phyloP scores from a whole-genome alignment of 2,888 invertebrate species.

The Drosophila limbata region DNA sequence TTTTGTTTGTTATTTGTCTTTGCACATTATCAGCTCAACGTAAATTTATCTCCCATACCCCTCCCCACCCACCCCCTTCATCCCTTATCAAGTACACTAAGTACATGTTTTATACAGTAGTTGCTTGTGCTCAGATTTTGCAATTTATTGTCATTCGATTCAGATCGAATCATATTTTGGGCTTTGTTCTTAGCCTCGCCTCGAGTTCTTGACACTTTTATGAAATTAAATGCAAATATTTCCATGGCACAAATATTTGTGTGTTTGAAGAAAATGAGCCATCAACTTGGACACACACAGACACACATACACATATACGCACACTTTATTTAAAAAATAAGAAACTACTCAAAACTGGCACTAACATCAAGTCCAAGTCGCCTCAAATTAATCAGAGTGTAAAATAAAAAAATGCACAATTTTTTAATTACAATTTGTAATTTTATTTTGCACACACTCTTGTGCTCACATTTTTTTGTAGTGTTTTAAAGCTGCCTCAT shows the following conservation, averaged over 20 bases:
- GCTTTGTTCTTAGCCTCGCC: background rate
- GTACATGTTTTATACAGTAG: conserved; percentile 31
- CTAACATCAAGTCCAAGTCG: conserved; percentile 10
- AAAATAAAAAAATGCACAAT: background rate
- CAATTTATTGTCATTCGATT: conserved; percentile 38
- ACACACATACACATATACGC: conserved; percentile 6
- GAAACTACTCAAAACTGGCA: conserved; percentile 37
- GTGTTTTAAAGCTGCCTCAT: conserved; percentile 62
- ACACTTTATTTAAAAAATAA: conserved; percentile 55
- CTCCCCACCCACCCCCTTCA: background rate
- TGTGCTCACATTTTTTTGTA: conserved; percentile 24
- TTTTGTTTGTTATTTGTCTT: conserved; percentile 61
- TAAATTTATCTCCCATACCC: conserved; percentile 26
- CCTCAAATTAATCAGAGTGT: too few relatives aligned
- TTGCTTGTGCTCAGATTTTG: conserved; percentile 27
- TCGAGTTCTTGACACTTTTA: conserved; percentile 41
- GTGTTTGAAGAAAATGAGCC: conserved; percentile 49
- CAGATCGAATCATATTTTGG: conserved; percentile 20
- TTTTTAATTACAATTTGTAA: conserved; percentile 72
- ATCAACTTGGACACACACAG: conserved; percentile 14
- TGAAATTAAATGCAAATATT: conserved; percentile 73
- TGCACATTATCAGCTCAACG: conserved; percentile 60
- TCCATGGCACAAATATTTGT: conserved; percentile 66
- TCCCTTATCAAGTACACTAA: conserved; percentile 5
- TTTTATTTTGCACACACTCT: conserved; percentile 42